A percentile compares a stretch with the other conserved stretches of the same genome.
These are phyloP conservation scores for Colletes gigas DNA, from an alignment of 1,140 invertebrate genomes.

Conservation along the genomic window DNA sequence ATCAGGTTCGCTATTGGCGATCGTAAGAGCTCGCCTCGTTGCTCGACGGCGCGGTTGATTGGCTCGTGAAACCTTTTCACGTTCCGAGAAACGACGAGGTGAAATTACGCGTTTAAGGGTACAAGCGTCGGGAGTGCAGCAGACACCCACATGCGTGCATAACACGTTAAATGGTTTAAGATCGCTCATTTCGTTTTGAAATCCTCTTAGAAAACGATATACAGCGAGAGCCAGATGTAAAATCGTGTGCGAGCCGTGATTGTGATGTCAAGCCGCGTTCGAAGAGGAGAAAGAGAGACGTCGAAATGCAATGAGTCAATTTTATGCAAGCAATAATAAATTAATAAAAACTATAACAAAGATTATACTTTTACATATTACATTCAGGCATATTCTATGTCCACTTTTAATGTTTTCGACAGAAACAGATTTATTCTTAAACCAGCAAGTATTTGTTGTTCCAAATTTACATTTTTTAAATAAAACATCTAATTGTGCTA, in stretches of 20 bases:
- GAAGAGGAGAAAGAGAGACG: background rate
- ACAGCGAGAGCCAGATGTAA: background rate
- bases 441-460: no score
- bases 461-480: no score
- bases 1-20: background rate
- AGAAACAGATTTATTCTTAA: no score
- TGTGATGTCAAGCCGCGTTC: conserved; percentile 18
- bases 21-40: background rate
- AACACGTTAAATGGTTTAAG: background rate
- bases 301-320: background rate
- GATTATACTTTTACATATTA: no score
- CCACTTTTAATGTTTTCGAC: no score
- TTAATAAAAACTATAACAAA: background rate
- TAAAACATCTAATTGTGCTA: no score
- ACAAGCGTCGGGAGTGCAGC: background rate
- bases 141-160: background rate
- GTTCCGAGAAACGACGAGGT: background rate
- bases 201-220: background rate
- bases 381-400: no score
- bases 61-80: background rate
- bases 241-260: background rate
- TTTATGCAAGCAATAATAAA: no score
- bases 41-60: background rate
- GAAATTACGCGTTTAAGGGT: background rate
- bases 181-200: background rate